Base-by-base conservation (phyloP, 2,113 vertebrate species). In the Megaleporinus macrocephalus region DNA sequence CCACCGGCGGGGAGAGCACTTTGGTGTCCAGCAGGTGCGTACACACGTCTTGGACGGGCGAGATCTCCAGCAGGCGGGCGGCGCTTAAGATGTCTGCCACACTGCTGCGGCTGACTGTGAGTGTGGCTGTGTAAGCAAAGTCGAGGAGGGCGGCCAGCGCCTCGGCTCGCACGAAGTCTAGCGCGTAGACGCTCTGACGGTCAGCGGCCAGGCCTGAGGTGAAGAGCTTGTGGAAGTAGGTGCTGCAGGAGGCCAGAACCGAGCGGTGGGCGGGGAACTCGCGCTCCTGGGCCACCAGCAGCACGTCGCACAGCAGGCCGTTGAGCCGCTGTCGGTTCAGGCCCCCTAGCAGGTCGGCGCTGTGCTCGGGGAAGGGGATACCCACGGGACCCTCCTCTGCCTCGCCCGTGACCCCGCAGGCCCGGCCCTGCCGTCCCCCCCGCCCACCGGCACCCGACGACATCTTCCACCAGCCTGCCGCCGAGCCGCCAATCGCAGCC, bases 211-310 rank as follows among this genome's bases (percentile, higher is more conserved):
- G 94, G 49, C 97, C 97, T 29, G 97, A 99, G 68, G 97, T 99
- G 95, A 99, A 99, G 82, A 99, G 95, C 94, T 99, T 97, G 93
- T 98, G 97, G 91, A 99, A 99, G 94, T 99, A 99, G 84, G 96
- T 94, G 93, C 97, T 99, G 93, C 97, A 99, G 24, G 98, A 98
- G 0, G 98, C 98, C 90, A 99, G 95, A 90, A 99, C 97, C 0
- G 98, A 98, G 91, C 98, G 98, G 93, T 99, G 98, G 15, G 98
- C 98, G 70, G 96, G 96, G 91, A 98, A 99, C 92, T 99, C 97
- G 4, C 92, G 95, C 53, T 97, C 97, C 84, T 97, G 95, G 76
- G 96, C 94, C 81, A 98, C 94, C 91, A 99, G 96, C 76, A 99
- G 95, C 89, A 99, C 97, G 77, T 99, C 98, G 13, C 98, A 99